Evolutionary conservation across 1,140 invertebrate species (phyloP), one percentile per base, ranked within the genome.

Genomic region (Anadara kagoshimensis): DNA sequence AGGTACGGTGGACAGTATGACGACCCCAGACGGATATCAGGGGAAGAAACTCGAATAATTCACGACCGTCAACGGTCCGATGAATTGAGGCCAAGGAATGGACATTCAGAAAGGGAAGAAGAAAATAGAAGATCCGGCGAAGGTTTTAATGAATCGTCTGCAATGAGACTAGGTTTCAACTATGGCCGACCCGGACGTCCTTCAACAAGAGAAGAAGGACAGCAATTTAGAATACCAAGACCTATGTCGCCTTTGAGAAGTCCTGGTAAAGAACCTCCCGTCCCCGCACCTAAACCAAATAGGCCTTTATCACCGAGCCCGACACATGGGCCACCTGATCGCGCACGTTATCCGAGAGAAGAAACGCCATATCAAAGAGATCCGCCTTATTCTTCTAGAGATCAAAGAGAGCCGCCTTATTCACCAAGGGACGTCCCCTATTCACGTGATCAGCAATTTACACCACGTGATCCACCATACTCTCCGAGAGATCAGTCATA

Each of bases 301-400:
- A 53, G 73, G 20, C 67, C 73, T 36, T 45, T 75, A 62, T 75
- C 73, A 29, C 73, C 73, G 36, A 68, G 62, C 20, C 73, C 67
- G n/a, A 54, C 59, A 41, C 24, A 10, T 41, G 49, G 64, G 18
- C 43, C 64, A 2, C 47, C 63, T 12, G 47, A 65, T 14, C 36
- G 26, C 14, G 44, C 66, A 36, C 29, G 22, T 44, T 67, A 51
- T 57, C 54, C 65, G n/a, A 44, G 58, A 49, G 57, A 36, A 22
- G 47, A 26, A 11, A 24, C 36, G 26, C 51, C 45, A 26, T 51
- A 70, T 41, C 29, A 53, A 44, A 51, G 59, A 36, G 59, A 45
- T 36, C 29, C 29, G 29, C 29, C 29, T 7, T 36, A 36, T 36
- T 36, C 29, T 7, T 36, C 29, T 36, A 36, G 29, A 36, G 29